These are phyloP conservation scores for Cybosia mesomella DNA, from an alignment of 2,888 invertebrate species.

Conservation along the genomic window DNA sequence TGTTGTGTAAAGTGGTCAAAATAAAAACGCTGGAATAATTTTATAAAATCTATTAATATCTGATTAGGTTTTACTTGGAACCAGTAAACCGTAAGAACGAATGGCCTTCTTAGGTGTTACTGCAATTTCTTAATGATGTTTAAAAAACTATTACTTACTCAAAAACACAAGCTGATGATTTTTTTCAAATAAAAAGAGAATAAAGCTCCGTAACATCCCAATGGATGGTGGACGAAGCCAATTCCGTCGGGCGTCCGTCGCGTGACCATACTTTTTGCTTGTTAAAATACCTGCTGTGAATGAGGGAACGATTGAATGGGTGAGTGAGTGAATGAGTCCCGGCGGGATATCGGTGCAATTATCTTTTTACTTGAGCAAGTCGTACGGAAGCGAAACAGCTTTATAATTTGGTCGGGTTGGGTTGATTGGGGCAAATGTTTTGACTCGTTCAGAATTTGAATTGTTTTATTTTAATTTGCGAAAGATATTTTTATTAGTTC, in stretches of 20 bases:
- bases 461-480: not conserved
- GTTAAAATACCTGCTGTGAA: constrained; percentile 73
- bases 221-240: constrained; percentile 48
- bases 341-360: constrained; percentile 49
- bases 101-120: too few relatives aligned
- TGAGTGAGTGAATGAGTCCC: constrained; percentile 57
- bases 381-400: constrained; percentile 46
- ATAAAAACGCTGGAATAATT: too few relatives aligned
- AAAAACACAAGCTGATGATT: too few relatives aligned
- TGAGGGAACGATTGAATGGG: constrained; percentile 61
- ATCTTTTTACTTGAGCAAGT: constrained; percentile 48
- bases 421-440: constrained; percentile 18
- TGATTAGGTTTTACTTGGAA: too few relatives aligned
- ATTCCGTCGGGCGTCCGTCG: constrained; percentile 50
- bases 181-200: too few relatives aligned
- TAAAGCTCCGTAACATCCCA: constrained; percentile 24
- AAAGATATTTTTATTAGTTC: not conserved
- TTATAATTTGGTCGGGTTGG: constrained; percentile 40
- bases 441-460: not conserved
- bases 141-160: too few relatives aligned
- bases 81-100: too few relatives aligned
- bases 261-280: constrained; percentile 72
- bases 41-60: too few relatives aligned
- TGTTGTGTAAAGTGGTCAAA: too few relatives aligned
- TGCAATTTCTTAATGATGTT: too few relatives aligned